Base-by-base conservation (phyloP, 1,140 invertebrate species). In the Aphidius ervi region DNA sequence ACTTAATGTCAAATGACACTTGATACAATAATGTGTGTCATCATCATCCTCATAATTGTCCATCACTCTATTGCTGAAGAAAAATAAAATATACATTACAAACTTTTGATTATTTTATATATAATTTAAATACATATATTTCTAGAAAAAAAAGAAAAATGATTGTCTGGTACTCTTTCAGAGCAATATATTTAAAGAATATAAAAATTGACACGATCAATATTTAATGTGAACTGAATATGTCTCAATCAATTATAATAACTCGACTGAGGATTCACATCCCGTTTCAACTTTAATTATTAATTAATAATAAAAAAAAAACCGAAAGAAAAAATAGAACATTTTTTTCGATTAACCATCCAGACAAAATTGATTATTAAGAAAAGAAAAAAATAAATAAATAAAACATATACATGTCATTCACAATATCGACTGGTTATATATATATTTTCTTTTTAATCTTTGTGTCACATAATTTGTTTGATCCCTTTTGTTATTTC, bases 1-100 rank as follows among this genome's bases (percentile, higher is more conserved):
- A 10, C 86, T 75, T 46, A 95, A 88, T 1, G 91, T 94, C 3
- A 83, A 69, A 62, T 91, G 88, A 77, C 93, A 95, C 67, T 90
- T 91, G 58, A 94, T 86, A 73, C 93, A 95, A 58, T 92, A 84
- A 68, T 95, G 92, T 3, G 82, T 88, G 70, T 93, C 91, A 42
- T 92, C 88, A 46, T 91, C 85, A 10, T 86, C 84, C 23, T 86
- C 87, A 46, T 87, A 87, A 40, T 62, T 54, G 5, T 80, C 74
- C 77, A 80, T 79, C 10, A n/a, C 9, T 59, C 45, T 9, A 42
- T 20, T 48, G 16, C 16, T 48, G 16, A 48, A 16, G 16, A 16
- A 16, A 16, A 16, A 16, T 16, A 16, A 16, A 16, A 16, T 16
- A 16, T 16, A 16, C 16, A 16, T 16, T 16, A 16, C 16, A 16